Evolutionary conservation across 2,113 vertebrate species (phyloP), one percentile per base, ranked within the genome.

Genomic region (Crotophaga sulcirostris): DNA sequence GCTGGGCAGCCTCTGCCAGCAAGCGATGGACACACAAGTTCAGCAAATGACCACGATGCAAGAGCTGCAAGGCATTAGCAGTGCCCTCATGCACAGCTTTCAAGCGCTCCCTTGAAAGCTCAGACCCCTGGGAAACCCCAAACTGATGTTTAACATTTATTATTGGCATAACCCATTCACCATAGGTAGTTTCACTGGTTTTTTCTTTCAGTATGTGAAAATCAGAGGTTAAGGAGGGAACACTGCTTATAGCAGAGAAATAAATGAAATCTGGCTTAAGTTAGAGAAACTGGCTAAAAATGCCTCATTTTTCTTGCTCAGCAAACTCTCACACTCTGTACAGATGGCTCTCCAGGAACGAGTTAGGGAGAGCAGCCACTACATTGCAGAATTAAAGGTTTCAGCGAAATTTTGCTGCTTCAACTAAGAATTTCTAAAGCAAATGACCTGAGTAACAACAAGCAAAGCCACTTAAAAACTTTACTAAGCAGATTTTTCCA

Each of bases 1-100:
- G 21, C 21, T 49, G 47, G 21, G 47, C 47, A 49, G 47, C 47
- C 20, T 7, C 51, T 66, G 24, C n/a, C 49, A 17, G 36, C 0
- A 13, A 40, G 63, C 3, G 5, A 68, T 2, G 38, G 69, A 8
- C 1, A 7, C 20, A 2, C 20, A 4, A 28, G 15, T 10, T 6
- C 36, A 18, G 23, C 26, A 34, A 7, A 18, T 1, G 6, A 11
- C 11, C 8, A 47, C 1, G 23, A 44, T 15, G 25, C 47, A 4
- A 7, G 40, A 33, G 24, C 16, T 1, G 7, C 6, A 33, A 13
- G 1, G 15, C 34, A 7, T 33, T 4, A 7, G 14, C 49, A 29
- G 38, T 1, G 52, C 40, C 62, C 44, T 44, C n/a, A 0, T 4
- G 25, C 9, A 0, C 47, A 2, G 60, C 29, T 40, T 18, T 19